These are phyloP conservation scores for Tolmerus cingulatus DNA, from an alignment of 2,888 invertebrate genomes.

Conservation along the genomic window DNA sequence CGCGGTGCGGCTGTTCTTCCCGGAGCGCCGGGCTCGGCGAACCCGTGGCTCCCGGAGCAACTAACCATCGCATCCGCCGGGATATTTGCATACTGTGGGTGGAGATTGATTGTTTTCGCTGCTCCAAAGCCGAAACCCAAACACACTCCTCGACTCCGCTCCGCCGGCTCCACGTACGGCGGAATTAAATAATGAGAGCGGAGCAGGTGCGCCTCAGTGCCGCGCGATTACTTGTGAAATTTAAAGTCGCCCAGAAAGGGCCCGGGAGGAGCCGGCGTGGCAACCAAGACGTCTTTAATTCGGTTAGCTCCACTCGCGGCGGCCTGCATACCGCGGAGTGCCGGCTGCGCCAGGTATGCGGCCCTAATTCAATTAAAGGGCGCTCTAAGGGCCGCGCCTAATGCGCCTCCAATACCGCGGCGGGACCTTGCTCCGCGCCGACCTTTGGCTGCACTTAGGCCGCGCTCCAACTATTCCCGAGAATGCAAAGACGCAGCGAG, in stretches of 20 bases:
- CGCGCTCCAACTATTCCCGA: background rate
- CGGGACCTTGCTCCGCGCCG: slow-evolving; percentile 26
- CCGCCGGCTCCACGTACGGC: background rate
- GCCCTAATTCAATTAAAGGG: slow-evolving; percentile 39
- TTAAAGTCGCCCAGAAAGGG: slow-evolving; percentile 1
- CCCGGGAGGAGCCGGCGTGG: background rate
- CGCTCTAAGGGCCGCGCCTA: background rate
- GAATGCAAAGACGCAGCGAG: background rate
- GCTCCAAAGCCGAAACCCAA: background rate
- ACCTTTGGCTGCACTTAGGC: background rate
- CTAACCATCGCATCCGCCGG: background rate
- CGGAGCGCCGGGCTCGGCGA: background rate
- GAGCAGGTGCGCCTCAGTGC: slow-evolving; percentile 58
- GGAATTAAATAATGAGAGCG: slow-evolving; percentile 55
- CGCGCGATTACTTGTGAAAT: slow-evolving; percentile 49
- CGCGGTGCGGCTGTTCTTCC: background rate
- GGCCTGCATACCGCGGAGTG: slow-evolving; percentile 20
- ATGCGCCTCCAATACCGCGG: slow-evolving; percentile 38
- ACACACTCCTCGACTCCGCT: background rate
- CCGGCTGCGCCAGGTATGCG: slow-evolving; percentile 26
- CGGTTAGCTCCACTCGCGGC: background rate
- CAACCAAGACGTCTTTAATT: slow-evolving; percentile 21
- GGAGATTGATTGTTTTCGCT: background rate
- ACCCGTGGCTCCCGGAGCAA: background rate
- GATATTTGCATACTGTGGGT: background rate